Evolutionary conservation across 2,797 vertebrate species (phyloP).

Genomic region (Arrhamphus sclerolepis): DNA sequence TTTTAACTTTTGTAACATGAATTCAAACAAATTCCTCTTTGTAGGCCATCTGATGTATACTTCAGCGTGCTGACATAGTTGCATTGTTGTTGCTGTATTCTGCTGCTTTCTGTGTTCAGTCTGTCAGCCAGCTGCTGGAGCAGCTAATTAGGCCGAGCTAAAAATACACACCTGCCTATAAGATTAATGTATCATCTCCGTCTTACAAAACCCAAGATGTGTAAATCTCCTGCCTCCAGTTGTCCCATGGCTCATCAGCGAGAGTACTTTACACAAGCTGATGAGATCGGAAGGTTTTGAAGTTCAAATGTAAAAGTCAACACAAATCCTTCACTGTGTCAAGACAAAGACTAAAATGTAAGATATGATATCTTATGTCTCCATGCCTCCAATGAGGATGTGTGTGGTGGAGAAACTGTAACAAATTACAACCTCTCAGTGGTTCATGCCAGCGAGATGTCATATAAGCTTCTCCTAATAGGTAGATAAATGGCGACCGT

Average conservation of each 20-base stretch:
- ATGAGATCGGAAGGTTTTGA: background rate
- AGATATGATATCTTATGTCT: background rate
- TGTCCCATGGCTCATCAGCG: background rate
- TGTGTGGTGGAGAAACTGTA: too few relatives aligned
- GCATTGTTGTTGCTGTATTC: conserved; percentile 21
- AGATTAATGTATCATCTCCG: conserved; percentile 41
- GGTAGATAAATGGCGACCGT: background rate
- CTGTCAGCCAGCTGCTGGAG: conserved; percentile 41
- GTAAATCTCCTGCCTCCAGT: conserved; percentile 16
- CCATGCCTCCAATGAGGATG: background rate
- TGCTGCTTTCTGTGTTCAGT: conserved; percentile 29
- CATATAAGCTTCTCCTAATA: background rate
- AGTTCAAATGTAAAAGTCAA: background rate
- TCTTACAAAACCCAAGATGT: conserved; percentile 20
- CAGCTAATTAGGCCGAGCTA: conserved; percentile 56
- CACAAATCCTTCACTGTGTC: background rate
- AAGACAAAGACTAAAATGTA: background rate
- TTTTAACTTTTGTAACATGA: background rate
- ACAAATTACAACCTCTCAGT: background rate
- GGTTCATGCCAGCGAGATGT: background rate
- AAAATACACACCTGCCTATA: conserved; percentile 53
- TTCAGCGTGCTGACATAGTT: background rate
- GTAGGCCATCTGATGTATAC: background rate
- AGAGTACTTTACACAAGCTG: background rate
- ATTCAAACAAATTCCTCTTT: background rate